These are phyloP conservation scores for Oceanodroma tethys DNA, from an alignment of 2,113 vertebrate genomes.

Conservation along the genomic window DNA sequence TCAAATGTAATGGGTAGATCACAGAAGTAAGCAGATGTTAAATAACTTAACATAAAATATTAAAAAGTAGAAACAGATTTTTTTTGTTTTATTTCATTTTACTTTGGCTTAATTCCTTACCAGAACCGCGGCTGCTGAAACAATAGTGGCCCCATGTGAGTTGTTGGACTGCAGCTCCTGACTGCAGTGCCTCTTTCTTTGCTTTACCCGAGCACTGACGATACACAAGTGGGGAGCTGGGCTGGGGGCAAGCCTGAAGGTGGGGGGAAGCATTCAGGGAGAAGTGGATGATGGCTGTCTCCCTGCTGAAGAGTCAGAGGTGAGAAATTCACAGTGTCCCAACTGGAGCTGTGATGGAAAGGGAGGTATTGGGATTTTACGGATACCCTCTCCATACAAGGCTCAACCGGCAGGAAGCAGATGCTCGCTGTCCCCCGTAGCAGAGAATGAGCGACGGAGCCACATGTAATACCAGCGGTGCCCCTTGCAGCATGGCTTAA, in stretches of 20 bases:
- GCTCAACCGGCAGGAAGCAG: not conserved
- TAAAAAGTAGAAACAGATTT: conserved; percentile 1
- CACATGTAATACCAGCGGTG: not conserved
- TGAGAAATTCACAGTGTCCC: not conserved
- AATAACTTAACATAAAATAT: conserved; percentile 53
- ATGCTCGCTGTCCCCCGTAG: not conserved
- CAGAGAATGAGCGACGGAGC: not conserved
- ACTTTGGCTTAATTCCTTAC: not conserved
- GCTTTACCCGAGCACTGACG: not conserved
- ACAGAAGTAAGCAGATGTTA: conserved; percentile 41
- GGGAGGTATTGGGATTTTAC: not conserved
- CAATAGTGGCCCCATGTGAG: conserved; percentile 15
- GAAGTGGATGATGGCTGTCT: not conserved
- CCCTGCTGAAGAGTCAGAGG: not conserved
- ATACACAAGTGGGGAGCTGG: not conserved
- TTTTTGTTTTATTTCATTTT: not conserved
- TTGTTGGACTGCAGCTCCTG: conserved; percentile 9
- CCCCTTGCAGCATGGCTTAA: not conserved
- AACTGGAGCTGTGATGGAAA: not conserved
- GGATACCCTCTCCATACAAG: not conserved
- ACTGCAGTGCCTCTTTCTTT: not conserved
- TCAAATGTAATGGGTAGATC: not conserved
- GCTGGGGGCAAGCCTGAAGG: not conserved
- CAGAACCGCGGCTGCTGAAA: not conserved
- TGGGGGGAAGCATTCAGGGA: not conserved